Evolutionary conservation across 2,888 invertebrate genomes (phyloP).

Genomic region (Patella depressa): DNA sequence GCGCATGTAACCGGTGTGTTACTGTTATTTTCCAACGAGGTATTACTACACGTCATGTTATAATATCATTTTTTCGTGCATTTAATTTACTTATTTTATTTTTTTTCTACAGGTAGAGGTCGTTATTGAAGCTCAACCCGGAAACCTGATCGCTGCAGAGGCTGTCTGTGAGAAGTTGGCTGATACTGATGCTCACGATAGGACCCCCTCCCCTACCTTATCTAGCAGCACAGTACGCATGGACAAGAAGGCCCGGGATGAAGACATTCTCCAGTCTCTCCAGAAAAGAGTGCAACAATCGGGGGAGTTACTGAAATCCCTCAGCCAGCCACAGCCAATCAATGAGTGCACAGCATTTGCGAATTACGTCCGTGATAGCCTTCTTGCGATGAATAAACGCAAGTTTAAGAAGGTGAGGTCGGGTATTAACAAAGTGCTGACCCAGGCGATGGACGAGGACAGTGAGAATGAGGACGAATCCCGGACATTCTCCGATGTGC

Average conservation of each 20-base stretch:
- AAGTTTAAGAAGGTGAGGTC: conserved; percentile 32
- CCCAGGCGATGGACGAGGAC: conserved; percentile 35
- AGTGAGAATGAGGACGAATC: conserved; percentile 26
- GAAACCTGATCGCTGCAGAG: conserved; percentile 26
- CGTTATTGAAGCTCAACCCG: conserved; percentile 18
- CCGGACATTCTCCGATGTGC: no score
- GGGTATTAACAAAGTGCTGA: conserved; percentile 31
- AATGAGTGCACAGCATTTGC: conserved; percentile 28
- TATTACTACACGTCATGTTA: no score
- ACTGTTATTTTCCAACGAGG: no score
- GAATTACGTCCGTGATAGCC: conserved; percentile 36
- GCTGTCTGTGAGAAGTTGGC: conserved; percentile 15
- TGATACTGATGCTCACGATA: conserved; percentile 11
- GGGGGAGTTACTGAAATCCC: conserved; percentile 23
- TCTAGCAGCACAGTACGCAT: neutral
- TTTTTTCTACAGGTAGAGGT: conserved; percentile 23
- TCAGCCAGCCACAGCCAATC: conserved; percentile 33
- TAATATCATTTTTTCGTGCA: neutral
- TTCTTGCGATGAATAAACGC: conserved; percentile 29
- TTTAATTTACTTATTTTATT: neutral
- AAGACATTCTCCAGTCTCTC: conserved; percentile 20
- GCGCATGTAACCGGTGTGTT: no score
- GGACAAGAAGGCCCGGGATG: conserved; percentile 15
- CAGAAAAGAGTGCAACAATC: conserved; percentile 28
- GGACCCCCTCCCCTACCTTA: conserved; percentile 19